Conservation (phyloP, 2,113 vertebrate species). For the Sinocyclocheilus grahami region DNA sequence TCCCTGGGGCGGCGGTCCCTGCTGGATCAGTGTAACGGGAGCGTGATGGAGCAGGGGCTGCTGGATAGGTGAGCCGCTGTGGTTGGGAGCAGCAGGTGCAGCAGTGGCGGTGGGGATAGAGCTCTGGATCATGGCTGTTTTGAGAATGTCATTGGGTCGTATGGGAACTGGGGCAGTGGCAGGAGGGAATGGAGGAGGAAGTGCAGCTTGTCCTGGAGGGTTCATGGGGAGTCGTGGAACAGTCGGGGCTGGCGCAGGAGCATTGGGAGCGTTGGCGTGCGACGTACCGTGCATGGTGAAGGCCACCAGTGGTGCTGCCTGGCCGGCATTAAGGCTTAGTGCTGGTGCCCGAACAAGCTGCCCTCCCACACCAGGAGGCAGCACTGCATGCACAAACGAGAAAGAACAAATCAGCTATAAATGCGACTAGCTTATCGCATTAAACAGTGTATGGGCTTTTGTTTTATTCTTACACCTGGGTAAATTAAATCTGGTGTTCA, state of each 20-base stretch:
- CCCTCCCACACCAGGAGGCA: constrained; percentile 77
- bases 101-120: constrained; percentile 79
- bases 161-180: constrained; percentile 76
- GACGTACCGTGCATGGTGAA: constrained; percentile 84
- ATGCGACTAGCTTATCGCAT: background rate
- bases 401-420: background rate
- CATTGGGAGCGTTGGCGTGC: constrained; percentile 80
- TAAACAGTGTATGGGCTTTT: background rate
- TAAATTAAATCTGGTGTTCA: too few species aligned
- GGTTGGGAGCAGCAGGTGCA: constrained; percentile 79
- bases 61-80: constrained; percentile 78
- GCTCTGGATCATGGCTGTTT: constrained; percentile 83
- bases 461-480: background rate
- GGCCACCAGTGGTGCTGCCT: constrained; percentile 84
- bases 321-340: constrained; percentile 79
- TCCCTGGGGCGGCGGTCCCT: constrained; percentile 88
- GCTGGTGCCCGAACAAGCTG: constrained; percentile 82
- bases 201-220: constrained; percentile 69
- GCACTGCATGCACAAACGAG: constrained; percentile 71
- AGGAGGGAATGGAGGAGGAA: constrained; percentile 76
- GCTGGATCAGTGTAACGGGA: constrained; percentile 92
- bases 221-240: constrained; percentile 82
- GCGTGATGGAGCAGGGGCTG: constrained; percentile 85
- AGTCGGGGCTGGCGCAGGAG: constrained; percentile 72
- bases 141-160: constrained; percentile 83